Evolutionary conservation across 2,888 invertebrate species (phyloP), one percentile per base, ranked within the genome.

Genomic region (Pocota personata): DNA sequence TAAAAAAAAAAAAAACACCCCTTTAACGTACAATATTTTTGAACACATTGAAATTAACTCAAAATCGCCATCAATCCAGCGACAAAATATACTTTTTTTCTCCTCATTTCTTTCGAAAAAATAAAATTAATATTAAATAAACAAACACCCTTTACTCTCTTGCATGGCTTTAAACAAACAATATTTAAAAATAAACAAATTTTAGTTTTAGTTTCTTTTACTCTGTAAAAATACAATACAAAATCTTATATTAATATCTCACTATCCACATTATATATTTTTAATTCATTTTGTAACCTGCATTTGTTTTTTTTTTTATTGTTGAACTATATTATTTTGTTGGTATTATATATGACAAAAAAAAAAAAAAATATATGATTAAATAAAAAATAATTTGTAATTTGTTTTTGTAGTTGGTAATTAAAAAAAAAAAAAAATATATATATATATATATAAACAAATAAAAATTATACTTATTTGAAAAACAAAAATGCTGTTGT

Each of bases 281-380:
- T 77, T 48, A 83, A 82, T 78, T 83, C 83, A 84, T 84, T 84
- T 79, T 84, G 84, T 84, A 84, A 84, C 80, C 80, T 76, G 84
- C 84, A 84, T 84, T 76, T 52, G 80, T 84, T 69, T 67, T 77
- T 21, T 58, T 73, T 64, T 64, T 43, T 69, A 69, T 40, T 46
- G 69, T 75, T 82, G 40, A 71, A 76, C 48, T 66, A 60, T 75
- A 75, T 75, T 52, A 57, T 73, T 62, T 77, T 55, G 66, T 76
- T 76, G 57, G 66, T 64, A 76, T 40, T 40, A 48, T 64, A 46
- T 62, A 67, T 46, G 48, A 35, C 7, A 60, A 72, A 72, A 52
- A 46, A 35, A 37, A n/a, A 40, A 5, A 72, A 16, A 52, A 8
- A 69, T 62, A 58, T 37, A 66, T 72, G 43, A 62, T 71, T 19